Conservation (phyloP, 2,113 vertebrate genomes). For the Nycticryphes semicollaris region DNA sequence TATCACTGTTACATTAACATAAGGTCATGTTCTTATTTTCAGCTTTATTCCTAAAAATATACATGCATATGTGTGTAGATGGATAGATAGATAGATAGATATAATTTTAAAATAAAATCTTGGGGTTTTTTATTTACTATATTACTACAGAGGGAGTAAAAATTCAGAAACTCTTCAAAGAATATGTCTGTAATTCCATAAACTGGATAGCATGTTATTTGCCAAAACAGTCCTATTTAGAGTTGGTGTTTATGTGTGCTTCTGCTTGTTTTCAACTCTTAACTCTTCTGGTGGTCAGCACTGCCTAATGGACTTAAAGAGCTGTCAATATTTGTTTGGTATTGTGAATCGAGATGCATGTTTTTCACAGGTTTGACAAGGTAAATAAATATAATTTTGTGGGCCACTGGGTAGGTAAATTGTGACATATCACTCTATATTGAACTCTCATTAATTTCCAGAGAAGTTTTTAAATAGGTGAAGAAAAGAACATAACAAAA, state of each 20-base stretch:
- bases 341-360: neutral
- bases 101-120: neutral
- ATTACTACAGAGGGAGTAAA: neutral
- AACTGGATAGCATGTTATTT: rapidly evolving
- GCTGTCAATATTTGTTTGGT: neutral
- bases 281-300: neutral
- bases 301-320: neutral
- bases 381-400: slow-evolving; percentile 17
- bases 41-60: neutral
- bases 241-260: neutral
- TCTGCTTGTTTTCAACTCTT: neutral
- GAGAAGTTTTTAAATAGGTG: neutral
- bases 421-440: neutral
- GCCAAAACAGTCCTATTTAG: neutral
- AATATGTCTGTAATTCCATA: neutral
- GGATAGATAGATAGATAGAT: too few species aligned
- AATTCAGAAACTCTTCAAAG: neutral
- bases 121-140: neutral
- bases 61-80: too few species aligned
- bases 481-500: neutral
- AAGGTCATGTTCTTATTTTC: neutral
- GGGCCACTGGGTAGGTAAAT: neutral
- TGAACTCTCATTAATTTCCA: neutral
- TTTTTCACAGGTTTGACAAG: neutral
- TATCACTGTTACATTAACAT: neutral